These are phyloP conservation scores for Barypeithes pellucidus DNA, from an alignment of 2,888 invertebrate genomes.

Conservation along the genomic window DNA sequence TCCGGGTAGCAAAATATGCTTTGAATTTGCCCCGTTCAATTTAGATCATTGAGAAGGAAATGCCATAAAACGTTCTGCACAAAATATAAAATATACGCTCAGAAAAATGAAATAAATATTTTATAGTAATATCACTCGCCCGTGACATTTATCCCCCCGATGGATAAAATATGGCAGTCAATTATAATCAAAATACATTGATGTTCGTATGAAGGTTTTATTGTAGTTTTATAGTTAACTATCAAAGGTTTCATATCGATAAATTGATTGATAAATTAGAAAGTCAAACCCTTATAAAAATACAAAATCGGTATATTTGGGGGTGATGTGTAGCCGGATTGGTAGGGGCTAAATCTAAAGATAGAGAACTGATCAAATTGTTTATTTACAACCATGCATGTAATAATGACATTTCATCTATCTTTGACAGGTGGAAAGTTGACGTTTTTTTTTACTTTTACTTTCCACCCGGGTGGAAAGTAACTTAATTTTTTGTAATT, in stretches of 20 bases:
- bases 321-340: too few relatives aligned
- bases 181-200: conserved; percentile 36
- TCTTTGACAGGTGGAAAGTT: too few relatives aligned
- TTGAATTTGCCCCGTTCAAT: background rate
- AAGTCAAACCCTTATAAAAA: conserved; percentile 33
- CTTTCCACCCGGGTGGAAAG: too few relatives aligned
- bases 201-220: conserved; percentile 32
- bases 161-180: conserved; percentile 18
- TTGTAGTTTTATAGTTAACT: conserved; percentile 22
- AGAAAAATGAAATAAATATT: conserved; percentile 24
- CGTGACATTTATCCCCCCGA: conserved; percentile 20
- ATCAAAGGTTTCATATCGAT: conserved; percentile 33
- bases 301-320: conserved; percentile 11
- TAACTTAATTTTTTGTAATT: too few relatives aligned
- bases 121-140: conserved; percentile 2
- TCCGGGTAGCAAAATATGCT: too few relatives aligned
- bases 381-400: too few relatives aligned
- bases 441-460: too few relatives aligned
- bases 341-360: background rate
- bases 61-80: background rate
- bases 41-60: background rate
- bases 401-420: too few relatives aligned
- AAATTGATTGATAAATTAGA: conserved; percentile 44
- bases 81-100: conserved; percentile 6
- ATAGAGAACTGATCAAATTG: too few relatives aligned